Evolutionary conservation across 1,140 invertebrate genomes (phyloP), one percentile per base, ranked within the genome.

Genomic region (Achatina immaculata): DNA sequence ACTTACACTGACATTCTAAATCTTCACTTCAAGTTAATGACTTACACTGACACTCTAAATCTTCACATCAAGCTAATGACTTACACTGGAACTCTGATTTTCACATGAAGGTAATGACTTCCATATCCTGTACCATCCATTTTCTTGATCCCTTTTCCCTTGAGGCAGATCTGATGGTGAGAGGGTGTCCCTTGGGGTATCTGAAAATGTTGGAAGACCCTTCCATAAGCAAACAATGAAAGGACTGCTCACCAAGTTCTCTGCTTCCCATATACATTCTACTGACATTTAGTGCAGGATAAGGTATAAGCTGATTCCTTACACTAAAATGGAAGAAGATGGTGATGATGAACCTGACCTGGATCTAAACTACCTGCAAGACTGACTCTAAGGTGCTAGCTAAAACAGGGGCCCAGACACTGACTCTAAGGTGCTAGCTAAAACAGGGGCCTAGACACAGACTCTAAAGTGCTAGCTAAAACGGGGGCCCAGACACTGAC

Each of bases 71-170:
- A 51, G 11, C 11, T 24, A 51, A 34, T 66, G 71, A 86, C 90
- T 88, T 89, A 94, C 93, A 87, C 88, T 28, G 94, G 93, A 66
- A 93, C 88, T 86, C 93, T 93, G 85, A 99, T 96, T 92, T 98
- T 99, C 11, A 99, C 93, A 87, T 97, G 95, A 16, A 99, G 94
- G 90, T 99, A 99, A 92, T 99, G 99, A 92, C 99, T 98, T 0
- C 99, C 99, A 87, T 96, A 94, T 0, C 98, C 98, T 83, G 95
- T 94, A 7, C 95, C 94, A 87, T 97, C 96, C 0, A 99, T 94
- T 84, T 96, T 94, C 89, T 97, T 98, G 87, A 99, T 94, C 4
- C 99, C 99, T 92, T 99, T 99, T 0, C 95, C 95, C 1, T 93
- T 93, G 38, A 99, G 89, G 40, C 95, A 92, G 65, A 99, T 95